Percentiles rank a stretch among this genome's conserved stretches.
Conservation (phyloP, 37 sponge, comb jelly and placozoan species). For the Bolinopsis microptera region DNA sequence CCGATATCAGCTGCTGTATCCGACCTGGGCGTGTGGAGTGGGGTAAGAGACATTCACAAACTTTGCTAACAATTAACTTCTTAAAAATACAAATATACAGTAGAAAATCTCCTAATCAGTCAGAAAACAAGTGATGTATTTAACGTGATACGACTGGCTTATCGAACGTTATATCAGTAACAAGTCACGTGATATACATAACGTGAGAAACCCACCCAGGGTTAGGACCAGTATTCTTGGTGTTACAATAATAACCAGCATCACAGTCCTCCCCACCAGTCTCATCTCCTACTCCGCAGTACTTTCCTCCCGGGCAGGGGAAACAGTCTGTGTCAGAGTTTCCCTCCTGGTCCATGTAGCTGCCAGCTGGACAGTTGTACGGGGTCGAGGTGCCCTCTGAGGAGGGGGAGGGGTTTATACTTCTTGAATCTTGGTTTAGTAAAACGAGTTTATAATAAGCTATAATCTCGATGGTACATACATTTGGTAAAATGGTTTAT, state of each 20-base stretch:
- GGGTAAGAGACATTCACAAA: not conserved
- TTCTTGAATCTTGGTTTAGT: too few species aligned
- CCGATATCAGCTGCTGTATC: not conserved
- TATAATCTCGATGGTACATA: too few species aligned
- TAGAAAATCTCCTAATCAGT: too few species aligned
- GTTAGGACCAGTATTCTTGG: not conserved
- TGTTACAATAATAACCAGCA: slow-evolving; percentile 44
- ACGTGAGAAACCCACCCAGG: too few species aligned
- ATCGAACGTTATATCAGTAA: too few species aligned
- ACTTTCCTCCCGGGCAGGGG: slow-evolving; percentile 64
- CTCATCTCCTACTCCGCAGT: slow-evolving; percentile 39
- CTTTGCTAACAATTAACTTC: too few species aligned
- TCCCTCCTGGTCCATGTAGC: slow-evolving; percentile 61
- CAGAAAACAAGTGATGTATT: too few species aligned
- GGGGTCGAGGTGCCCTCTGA: slow-evolving; percentile 50
- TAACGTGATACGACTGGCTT: too few species aligned
- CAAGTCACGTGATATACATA: too few species aligned
- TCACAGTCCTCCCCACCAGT: not conserved
- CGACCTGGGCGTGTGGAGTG: not conserved
- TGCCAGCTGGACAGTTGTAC: slow-evolving; percentile 54
- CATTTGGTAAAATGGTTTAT: too few species aligned
- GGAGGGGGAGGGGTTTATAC: not conserved
- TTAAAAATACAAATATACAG: too few species aligned
- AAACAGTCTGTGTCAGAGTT: slow-evolving; percentile 60
- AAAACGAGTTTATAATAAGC: too few species aligned